phyloP scores from a whole-genome alignment of 1,140 invertebrate genomes.

The Atta colombica region DNA sequence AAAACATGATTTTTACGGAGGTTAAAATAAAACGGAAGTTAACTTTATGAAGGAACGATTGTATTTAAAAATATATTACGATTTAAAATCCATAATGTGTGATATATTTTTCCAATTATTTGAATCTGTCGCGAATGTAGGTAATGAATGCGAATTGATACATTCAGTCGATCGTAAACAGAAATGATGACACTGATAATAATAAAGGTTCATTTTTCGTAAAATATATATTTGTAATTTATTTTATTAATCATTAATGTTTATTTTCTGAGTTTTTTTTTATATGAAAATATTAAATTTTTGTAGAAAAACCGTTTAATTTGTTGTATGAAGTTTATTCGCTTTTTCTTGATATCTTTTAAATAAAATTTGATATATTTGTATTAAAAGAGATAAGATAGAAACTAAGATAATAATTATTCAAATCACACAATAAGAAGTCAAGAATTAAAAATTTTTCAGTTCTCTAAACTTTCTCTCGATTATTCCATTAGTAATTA shows the following conservation, averaged over 20 bases:
- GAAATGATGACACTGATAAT: conserved; percentile 5
- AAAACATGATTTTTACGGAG: too few species aligned
- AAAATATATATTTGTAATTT: neutral
- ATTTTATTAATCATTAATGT: conserved; percentile 35
- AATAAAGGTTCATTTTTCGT: conserved; percentile 3
- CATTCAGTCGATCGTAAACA: conserved; percentile 25
- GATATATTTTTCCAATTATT: neutral
- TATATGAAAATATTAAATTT: neutral
- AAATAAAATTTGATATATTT: neutral
- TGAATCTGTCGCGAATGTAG: neutral
- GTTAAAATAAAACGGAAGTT: too few species aligned
- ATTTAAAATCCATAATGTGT: neutral
- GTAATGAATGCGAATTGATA: neutral
- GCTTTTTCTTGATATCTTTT: neutral
- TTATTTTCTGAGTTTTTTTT: conserved; percentile 7
- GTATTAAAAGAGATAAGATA: neutral
- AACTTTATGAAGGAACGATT: neutral
- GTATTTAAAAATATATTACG: neutral
- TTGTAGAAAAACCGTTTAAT: neutral
- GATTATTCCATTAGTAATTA: conserved; percentile 1
- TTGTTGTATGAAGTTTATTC: neutral
- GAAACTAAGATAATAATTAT: neutral
- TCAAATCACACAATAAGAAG: conserved; percentile 2
- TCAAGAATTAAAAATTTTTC: neutral
- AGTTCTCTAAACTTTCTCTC: neutral